A percentile compares a stretch with the other conserved stretches of the same genome.
phyloP scores from a whole-genome alignment of 2,888 invertebrate genomes.

The Acleris literana region DNA sequence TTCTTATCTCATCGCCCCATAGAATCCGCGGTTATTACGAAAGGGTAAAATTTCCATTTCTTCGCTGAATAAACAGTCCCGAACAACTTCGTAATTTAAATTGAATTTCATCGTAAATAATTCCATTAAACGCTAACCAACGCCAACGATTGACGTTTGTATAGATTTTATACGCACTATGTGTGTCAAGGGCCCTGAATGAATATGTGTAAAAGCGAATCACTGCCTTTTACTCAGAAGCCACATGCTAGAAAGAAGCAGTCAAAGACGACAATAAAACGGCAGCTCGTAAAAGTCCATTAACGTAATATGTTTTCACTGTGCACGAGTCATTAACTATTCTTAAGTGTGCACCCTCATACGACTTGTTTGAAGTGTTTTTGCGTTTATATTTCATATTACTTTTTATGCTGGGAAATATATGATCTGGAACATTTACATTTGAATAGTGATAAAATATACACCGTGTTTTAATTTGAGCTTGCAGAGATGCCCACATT shows the following conservation, averaged over 20 bases:
- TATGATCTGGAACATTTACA: too few relatives aligned
- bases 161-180: too few relatives aligned
- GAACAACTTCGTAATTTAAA: slow-evolving; percentile 14
- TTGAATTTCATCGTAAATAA: slow-evolving; percentile 19
- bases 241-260: slow-evolving; percentile 6
- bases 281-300: slow-evolving; percentile 25
- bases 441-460: too few relatives aligned
- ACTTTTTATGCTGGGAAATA: too few relatives aligned
- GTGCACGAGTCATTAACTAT: slow-evolving; percentile 24
- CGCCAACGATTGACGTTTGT: not conserved
- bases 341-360: slow-evolving; percentile 14
- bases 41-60: slow-evolving; percentile 28
- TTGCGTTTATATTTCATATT: slow-evolving; percentile 2
- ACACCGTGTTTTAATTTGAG: too few relatives aligned
- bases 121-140: not conserved
- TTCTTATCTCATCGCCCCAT: slow-evolving; percentile 13
- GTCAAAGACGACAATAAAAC: slow-evolving; percentile 18
- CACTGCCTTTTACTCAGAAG: slow-evolving; percentile 8
- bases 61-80: slow-evolving; percentile 22
- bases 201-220: slow-evolving; percentile 8
- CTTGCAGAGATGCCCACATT: too few relatives aligned
- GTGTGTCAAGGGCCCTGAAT: not conserved
- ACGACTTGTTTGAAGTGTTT: slow-evolving; percentile 1
- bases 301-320: slow-evolving; percentile 23
- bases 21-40: slow-evolving; percentile 16